Evolutionary conservation across 2,113 vertebrate species (phyloP).

Genomic region (Ammospiza caudacuta): DNA sequence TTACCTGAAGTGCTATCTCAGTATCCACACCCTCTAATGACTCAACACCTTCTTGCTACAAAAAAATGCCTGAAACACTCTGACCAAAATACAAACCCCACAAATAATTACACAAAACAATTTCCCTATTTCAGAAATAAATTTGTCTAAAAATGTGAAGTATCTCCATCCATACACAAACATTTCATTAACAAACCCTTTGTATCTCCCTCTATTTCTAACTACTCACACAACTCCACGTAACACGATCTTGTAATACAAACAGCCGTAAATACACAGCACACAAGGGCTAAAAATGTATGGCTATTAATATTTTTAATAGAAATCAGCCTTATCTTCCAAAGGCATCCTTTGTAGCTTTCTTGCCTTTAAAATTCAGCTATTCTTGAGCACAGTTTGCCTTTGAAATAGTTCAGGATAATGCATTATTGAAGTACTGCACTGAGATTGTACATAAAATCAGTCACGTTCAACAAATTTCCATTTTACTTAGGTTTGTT

Average conservation of each 20-base stretch:
- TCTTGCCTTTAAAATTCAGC: slow-evolving; percentile 51
- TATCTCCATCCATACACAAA: neutral
- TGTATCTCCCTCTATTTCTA: neutral
- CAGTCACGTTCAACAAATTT: slow-evolving; percentile 52
- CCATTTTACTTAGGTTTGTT: neutral
- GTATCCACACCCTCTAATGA: neutral
- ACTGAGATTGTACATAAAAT: slow-evolving; percentile 40
- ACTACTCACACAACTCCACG: neutral
- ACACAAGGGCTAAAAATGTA: too few species aligned
- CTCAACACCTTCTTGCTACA: neutral
- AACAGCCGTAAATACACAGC: neutral
- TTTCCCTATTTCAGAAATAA: neutral
- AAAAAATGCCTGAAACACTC: neutral
- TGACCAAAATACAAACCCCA: neutral
- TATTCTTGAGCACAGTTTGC: slow-evolving; percentile 13
- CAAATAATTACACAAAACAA: neutral
- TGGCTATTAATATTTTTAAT: slow-evolving; percentile 10
- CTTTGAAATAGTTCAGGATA: slow-evolving; percentile 65
- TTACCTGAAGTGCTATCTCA: neutral
- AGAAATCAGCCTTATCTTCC: slow-evolving; percentile 25
- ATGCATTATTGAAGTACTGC: slow-evolving; percentile 41
- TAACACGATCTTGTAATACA: neutral
- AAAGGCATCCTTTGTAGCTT: slow-evolving; percentile 21
- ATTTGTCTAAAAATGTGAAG: neutral
- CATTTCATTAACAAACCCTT: slow-evolving; percentile 2